phyloP scores from a whole-genome alignment of 2,797 vertebrate species.

The Monodelphis domestica region DNA sequence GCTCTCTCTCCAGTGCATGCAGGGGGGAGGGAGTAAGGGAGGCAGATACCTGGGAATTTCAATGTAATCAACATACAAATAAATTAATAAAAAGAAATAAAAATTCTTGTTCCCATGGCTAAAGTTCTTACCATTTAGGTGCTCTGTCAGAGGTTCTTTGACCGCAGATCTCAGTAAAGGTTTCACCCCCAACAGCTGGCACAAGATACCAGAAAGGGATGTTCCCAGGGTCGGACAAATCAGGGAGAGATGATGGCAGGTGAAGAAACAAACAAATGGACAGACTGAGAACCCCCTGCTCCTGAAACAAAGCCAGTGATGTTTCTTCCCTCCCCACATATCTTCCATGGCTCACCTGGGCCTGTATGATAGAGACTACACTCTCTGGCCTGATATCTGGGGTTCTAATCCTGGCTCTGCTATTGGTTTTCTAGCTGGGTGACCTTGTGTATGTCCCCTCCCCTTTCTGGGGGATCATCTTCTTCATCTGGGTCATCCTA shows the following conservation, averaged over 20 bases:
- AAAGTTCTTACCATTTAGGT: conserved; percentile 74
- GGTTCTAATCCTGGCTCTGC: neutral
- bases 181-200: conserved; percentile 26
- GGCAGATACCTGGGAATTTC: too few relatives aligned
- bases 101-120: neutral
- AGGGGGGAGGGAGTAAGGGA: too few relatives aligned
- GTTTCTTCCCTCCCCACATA: neutral
- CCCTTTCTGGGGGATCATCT: neutral
- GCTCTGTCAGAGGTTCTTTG: conserved; percentile 61
- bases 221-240: neutral
- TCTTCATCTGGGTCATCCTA: neutral
- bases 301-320: neutral
- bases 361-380: neutral
- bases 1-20: too few relatives aligned
- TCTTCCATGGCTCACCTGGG: neutral
- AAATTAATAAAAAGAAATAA: too few relatives aligned
- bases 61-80: too few relatives aligned
- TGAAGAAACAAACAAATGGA: neutral
- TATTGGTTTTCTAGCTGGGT: neutral
- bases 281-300: neutral
- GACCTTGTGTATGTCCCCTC: neutral
- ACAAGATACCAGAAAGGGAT: neutral
- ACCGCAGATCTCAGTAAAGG: neutral
- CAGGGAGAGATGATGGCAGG: neutral
- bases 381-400: neutral